These are phyloP conservation scores for Agapostemon virescens DNA, from an alignment of 2,888 invertebrate species.

Conservation along the genomic window DNA sequence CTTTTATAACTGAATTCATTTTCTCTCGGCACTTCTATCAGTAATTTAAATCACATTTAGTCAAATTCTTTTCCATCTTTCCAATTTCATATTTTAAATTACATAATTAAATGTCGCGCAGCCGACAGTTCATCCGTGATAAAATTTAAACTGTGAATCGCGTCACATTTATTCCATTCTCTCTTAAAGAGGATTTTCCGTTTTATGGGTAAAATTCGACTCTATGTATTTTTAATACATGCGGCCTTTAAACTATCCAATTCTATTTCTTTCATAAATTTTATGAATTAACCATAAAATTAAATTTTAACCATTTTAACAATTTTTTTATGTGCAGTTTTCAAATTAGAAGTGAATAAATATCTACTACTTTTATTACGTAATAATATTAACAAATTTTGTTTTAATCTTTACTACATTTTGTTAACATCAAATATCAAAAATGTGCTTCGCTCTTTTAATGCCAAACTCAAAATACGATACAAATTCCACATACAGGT, in stretches of 20 bases:
- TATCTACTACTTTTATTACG: no score
- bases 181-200: neutral
- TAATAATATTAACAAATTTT: no score
- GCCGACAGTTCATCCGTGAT: neutral
- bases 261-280: no score
- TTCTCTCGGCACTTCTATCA: neutral
- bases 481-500: no score
- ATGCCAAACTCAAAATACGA: no score
- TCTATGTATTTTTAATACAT: neutral
- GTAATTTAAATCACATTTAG: conserved; percentile 1
- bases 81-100: neutral
- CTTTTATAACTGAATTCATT: neutral
- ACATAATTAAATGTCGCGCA: neutral
- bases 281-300: no score
- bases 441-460: no score
- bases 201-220: neutral
- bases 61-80: neutral
- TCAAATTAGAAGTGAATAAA: no score
- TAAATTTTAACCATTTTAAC: no score
- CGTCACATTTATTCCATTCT: neutral
- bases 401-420: no score
- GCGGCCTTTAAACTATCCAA: neutral
- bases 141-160: neutral
- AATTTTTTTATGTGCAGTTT: no score
- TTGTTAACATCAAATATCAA: no score